These are phyloP conservation scores for Torymus tubicola DNA, from an alignment of 2,888 invertebrate genomes.

Conservation along the genomic window DNA sequence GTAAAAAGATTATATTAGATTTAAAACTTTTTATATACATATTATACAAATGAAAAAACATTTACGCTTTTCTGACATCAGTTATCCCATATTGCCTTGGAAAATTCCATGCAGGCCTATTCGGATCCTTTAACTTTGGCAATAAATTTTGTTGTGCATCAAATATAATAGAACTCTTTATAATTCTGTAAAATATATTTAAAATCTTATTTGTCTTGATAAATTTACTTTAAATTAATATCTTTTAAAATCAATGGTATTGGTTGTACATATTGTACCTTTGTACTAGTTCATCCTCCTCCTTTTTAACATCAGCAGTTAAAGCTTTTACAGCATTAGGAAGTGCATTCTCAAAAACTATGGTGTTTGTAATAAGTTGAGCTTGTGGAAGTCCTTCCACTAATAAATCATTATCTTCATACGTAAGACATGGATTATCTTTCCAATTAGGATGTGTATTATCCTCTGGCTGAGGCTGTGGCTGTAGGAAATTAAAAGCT, in stretches of 20 bases:
- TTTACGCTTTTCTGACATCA: constrained; percentile 83
- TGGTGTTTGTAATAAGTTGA: constrained; percentile 87
- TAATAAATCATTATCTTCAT: constrained; percentile 81
- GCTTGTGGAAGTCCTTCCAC: constrained; percentile 87
- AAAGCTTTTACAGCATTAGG: constrained; percentile 80
- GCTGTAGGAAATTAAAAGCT: constrained; percentile 10
- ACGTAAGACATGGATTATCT: constrained; percentile 79
- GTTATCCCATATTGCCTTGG: constrained; percentile 87
- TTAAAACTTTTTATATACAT: constrained; percentile 6
- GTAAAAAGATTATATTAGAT: constrained; percentile 38
- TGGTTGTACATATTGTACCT: constrained; percentile 76
- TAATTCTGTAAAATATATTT: constrained; percentile 74
- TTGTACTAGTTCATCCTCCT: constrained; percentile 78
- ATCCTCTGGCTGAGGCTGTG: constrained; percentile 75
- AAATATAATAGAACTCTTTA: constrained; percentile 82
- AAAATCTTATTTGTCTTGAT: too few species aligned
- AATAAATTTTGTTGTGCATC: constrained; percentile 89
- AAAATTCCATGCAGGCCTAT: constrained; percentile 84
- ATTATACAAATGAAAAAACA: constrained; percentile 45
- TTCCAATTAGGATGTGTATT: constrained; percentile 83
- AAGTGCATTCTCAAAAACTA: constrained; percentile 81
- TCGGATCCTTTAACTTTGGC: constrained; percentile 84
- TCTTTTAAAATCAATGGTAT: too few species aligned
- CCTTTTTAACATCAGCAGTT: constrained; percentile 73
- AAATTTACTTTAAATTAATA: too few species aligned